Evolutionary conservation across 2,888 invertebrate species (phyloP).

Genomic region (Diploptera punctata): DNA sequence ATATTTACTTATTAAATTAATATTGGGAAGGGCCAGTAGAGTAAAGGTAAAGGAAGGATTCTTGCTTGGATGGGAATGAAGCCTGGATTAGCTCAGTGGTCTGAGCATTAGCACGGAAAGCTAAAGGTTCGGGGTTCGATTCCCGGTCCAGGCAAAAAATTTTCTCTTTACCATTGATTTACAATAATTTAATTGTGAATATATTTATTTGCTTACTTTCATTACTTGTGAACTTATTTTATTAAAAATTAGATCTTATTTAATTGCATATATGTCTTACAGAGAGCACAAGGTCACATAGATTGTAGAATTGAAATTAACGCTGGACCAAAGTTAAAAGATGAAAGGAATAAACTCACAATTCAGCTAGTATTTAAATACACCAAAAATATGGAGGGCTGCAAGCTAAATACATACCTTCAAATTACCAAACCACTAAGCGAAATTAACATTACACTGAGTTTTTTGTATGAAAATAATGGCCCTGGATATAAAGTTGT

Average conservation of each 20-base stretch:
- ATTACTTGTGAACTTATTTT: too few relatives aligned
- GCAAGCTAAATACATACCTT: slow-evolving; percentile 67
- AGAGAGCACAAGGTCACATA: slow-evolving; percentile 74
- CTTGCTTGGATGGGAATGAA: too few relatives aligned
- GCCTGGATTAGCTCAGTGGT: too few relatives aligned
- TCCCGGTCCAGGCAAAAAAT: too few relatives aligned
- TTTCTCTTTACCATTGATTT: too few relatives aligned
- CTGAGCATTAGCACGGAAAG: too few relatives aligned
- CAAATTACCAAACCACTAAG: slow-evolving; percentile 69
- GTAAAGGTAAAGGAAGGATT: too few relatives aligned
- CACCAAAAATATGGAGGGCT: slow-evolving; percentile 66
- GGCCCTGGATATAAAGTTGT: slow-evolving; percentile 63
- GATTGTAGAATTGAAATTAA: slow-evolving; percentile 76
- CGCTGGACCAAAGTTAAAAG: slow-evolving; percentile 64
- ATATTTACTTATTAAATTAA: neutral
- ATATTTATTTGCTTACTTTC: too few relatives aligned
- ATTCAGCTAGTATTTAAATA: slow-evolving; percentile 66
- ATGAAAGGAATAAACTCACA: slow-evolving; percentile 66
- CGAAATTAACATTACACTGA: slow-evolving; percentile 69
- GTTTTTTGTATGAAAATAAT: slow-evolving; percentile 60
- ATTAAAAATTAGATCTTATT: too few relatives aligned
- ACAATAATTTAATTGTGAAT: too few relatives aligned
- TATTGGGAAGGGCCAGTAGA: too few relatives aligned
- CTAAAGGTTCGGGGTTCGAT: too few relatives aligned
- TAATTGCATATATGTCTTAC: slow-evolving; percentile 50